These are phyloP conservation scores for Brachyhypopomus gauderio DNA, from an alignment of 2,113 vertebrate species.

Conservation along the genomic window DNA sequence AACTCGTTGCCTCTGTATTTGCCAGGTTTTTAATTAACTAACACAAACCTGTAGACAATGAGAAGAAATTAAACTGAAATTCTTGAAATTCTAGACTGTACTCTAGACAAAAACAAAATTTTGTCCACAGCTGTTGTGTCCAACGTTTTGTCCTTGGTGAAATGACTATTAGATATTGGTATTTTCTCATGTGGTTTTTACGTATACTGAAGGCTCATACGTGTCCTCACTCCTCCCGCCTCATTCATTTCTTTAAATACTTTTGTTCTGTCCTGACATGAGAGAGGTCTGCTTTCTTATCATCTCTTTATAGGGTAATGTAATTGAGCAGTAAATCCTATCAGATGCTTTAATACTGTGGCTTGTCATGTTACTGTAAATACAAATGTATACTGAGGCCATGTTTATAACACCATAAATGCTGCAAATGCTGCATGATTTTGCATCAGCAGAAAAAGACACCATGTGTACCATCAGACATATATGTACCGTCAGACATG, in stretches of 20 bases:
- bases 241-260: neutral
- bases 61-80: slow-evolving; percentile 20
- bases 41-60: slow-evolving; percentile 4
- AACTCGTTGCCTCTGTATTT: slow-evolving; percentile 56
- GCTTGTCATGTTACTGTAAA: slow-evolving; percentile 1
- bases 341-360: slow-evolving; percentile 11
- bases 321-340: neutral
- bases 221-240: slow-evolving; percentile 52
- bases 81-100: slow-evolving; percentile 40
- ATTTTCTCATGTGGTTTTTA: slow-evolving; percentile 64
- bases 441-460: neutral
- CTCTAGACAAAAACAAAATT: slow-evolving; percentile 47
- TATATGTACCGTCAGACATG: neutral
- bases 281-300: neutral
- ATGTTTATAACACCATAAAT: neutral
- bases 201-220: slow-evolving; percentile 52
- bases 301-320: neutral
- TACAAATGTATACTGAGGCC: neutral
- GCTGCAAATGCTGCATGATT: neutral
- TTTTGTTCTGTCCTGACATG: neutral
- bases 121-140: slow-evolving; percentile 51
- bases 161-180: slow-evolving; percentile 61
- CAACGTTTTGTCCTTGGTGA: slow-evolving; percentile 67
- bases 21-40: slow-evolving; percentile 52
- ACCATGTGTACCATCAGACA: neutral